A percentile compares a stretch with the other conserved stretches of the same genome.
These are phyloP conservation scores for Grantiella picta DNA, from an alignment of 2,113 vertebrate genomes.

Conservation along the genomic window DNA sequence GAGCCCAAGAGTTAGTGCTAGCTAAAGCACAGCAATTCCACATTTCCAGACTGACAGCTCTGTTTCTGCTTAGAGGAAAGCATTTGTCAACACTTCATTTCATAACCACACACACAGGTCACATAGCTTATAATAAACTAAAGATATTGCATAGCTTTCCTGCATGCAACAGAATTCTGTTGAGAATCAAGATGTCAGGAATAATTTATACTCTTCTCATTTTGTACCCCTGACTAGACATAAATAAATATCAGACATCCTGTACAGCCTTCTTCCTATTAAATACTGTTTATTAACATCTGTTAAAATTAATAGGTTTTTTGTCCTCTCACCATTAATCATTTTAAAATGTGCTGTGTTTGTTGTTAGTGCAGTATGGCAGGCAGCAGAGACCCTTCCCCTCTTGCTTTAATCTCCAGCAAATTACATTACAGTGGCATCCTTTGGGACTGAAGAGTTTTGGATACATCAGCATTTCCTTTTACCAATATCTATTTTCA, in stretches of 20 bases:
- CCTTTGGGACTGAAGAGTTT: constrained; percentile 25
- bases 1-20: not conserved
- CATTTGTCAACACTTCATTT: constrained; percentile 21
- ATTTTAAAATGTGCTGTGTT: constrained; percentile 19
- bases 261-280: constrained; percentile 19
- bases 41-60: not conserved
- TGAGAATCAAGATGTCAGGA: constrained; percentile 43
- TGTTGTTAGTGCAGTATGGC: constrained; percentile 3
- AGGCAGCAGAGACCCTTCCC: constrained; percentile 12
- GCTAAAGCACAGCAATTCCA: not conserved
- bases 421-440: constrained; percentile 25
- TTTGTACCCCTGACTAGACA: not conserved
- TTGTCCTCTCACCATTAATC: constrained; percentile 37
- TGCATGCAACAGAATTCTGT: not conserved
- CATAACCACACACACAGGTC: not conserved
- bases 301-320: constrained; percentile 45
- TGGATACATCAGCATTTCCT: constrained; percentile 6
- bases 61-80: not conserved
- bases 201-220: constrained; percentile 46
- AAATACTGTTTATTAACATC: constrained; percentile 49
- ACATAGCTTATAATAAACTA: constrained; percentile 23
- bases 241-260: constrained; percentile 41
- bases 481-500: not conserved
- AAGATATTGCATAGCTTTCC: not conserved
- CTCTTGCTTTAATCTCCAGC: constrained; percentile 17